These are phyloP conservation scores for Ditylenchus dipsaci DNA, from an alignment of 1,140 invertebrate genomes.

Conservation along the genomic window DNA sequence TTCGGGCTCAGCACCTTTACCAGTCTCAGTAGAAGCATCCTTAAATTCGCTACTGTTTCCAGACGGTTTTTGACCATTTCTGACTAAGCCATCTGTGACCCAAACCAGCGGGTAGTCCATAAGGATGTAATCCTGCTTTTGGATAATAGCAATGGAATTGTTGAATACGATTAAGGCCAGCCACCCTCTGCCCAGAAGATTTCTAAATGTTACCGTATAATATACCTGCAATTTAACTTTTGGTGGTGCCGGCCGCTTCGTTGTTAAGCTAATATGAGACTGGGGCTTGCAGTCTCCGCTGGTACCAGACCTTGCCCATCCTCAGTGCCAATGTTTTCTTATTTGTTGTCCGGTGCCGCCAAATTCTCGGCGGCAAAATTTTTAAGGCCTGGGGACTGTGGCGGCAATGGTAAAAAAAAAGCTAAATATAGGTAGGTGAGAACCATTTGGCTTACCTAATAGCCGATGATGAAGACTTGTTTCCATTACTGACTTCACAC, in stretches of 20 bases:
- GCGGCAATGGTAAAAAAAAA: too few relatives aligned
- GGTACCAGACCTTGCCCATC: too few relatives aligned
- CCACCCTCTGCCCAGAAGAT: constrained; percentile 3
- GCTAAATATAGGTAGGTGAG: too few relatives aligned
- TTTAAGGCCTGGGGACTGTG: too few relatives aligned
- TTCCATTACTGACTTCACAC: background rate
- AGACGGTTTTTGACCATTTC: background rate
- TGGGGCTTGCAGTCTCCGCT: too few relatives aligned
- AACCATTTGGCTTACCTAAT: background rate
- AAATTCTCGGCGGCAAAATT: too few relatives aligned
- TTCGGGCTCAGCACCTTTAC: background rate
- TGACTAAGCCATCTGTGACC: background rate
- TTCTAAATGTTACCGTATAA: too few relatives aligned
- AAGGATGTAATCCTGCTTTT: constrained; percentile 4
- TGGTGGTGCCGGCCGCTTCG: too few relatives aligned
- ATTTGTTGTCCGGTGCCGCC: too few relatives aligned
- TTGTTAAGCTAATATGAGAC: too few relatives aligned
- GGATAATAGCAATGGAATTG: constrained; percentile 12
- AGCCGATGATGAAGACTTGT: background rate
- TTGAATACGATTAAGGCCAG: constrained; percentile 3
- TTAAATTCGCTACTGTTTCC: background rate
- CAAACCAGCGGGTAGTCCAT: constrained; percentile 16
- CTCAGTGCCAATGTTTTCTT: too few relatives aligned
- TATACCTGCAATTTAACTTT: too few relatives aligned
- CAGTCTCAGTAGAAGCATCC: background rate